Evolutionary conservation across 2,113 vertebrate genomes (phyloP).

Genomic region (Cebidichthys violaceus): DNA sequence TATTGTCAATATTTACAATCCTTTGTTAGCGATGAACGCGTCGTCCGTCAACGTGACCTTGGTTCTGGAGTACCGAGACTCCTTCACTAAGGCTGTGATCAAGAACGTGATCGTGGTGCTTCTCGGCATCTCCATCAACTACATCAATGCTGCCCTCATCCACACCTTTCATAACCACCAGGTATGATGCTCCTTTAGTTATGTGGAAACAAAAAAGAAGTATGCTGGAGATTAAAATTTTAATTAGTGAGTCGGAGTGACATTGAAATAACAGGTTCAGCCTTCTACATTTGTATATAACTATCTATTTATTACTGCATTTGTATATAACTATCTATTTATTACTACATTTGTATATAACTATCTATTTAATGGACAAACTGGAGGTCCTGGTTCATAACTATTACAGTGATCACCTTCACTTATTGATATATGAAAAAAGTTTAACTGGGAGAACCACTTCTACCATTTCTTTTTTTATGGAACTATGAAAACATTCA

Average conservation of each 20-base stretch:
- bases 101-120: slow-evolving; percentile 75
- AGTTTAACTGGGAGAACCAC: too few species aligned
- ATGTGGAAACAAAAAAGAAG: background rate
- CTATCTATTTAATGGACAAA: background rate
- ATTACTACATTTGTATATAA: background rate
- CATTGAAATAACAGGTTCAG: too few species aligned
- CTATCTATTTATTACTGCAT: too few species aligned
- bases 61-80: slow-evolving; percentile 54
- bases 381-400: too few species aligned
- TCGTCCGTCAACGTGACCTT: slow-evolving; percentile 42
- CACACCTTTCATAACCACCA: slow-evolving; percentile 77
- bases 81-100: slow-evolving; percentile 58
- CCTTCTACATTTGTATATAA: too few species aligned
- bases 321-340: too few species aligned
- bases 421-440: too few species aligned
- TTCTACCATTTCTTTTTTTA: too few species aligned
- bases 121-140: slow-evolving; percentile 78
- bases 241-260: too few species aligned
- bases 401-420: background rate
- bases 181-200: slow-evolving; percentile 33
- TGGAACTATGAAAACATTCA: too few species aligned
- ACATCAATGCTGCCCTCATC: slow-evolving; percentile 73
- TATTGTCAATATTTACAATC: background rate
- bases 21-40: slow-evolving; percentile 41
- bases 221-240: too few species aligned